Percentiles rank a stretch among this genome's conserved stretches.
Conservation (phyloP, 37 sponge, comb jelly and placozoan genomes). For the Hexactinellida sp. region DNA sequence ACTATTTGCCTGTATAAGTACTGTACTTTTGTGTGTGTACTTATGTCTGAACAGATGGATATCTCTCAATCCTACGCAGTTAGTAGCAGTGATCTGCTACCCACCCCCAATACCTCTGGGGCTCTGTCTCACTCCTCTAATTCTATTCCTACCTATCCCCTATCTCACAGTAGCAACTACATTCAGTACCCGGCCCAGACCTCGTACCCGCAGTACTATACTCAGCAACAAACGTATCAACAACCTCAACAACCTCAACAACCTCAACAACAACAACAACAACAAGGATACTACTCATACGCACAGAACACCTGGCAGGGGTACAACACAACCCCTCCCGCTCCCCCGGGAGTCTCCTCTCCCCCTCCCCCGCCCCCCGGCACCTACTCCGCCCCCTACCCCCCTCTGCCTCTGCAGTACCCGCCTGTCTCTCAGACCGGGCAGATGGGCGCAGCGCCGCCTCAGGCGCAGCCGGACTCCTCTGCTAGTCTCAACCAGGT, state of each 20-base stretch:
- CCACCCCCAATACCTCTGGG: not conserved
- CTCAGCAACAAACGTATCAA: not conserved
- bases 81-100: not conserved
- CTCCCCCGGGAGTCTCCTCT: not conserved
- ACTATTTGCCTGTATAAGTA: too few species aligned
- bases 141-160: constrained; percentile 17
- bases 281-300: not conserved
- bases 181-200: not conserved
- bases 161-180: not conserved
- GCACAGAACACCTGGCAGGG: not conserved
- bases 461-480: not conserved
- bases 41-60: constrained; percentile 19
- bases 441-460: not conserved
- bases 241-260: not conserved
- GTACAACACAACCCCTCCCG: not conserved
- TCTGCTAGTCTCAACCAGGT: not conserved
- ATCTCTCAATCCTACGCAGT: not conserved
- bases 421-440: not conserved
- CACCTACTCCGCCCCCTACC: not conserved
- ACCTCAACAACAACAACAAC: not conserved
- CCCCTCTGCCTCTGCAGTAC: not conserved
- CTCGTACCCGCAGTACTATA: not conserved
- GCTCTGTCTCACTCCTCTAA: not conserved
- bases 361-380: not conserved
- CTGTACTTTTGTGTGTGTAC: too few species aligned